Base-by-base conservation (phyloP, 37 sponge, comb jelly and placozoan genomes). In the Ephydatia muelleri region DNA sequence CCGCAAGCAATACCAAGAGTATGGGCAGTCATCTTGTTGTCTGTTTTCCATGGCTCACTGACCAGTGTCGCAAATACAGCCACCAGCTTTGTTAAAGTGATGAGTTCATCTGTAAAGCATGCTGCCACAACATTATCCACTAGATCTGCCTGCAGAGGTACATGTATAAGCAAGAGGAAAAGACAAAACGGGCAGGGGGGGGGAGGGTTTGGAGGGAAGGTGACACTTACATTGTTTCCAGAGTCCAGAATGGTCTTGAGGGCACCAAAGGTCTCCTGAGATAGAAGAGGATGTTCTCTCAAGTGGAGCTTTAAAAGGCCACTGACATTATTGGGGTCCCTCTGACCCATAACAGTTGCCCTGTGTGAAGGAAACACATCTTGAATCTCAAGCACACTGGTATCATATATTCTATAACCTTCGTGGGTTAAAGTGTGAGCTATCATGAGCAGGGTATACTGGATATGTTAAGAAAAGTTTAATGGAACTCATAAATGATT, bases 1-100 rank as follows among this genome's bases (percentile, higher is more conserved):
- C 90, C 93, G 32, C 93, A 93, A 13, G 90, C 86, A 19, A 93
- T 82, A 30, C 85, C 90, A 12, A 93, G 80, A 5, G 93, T 82
- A 19, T 81, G 84, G 2, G 86, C 71, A 29, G 79, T 82, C 93
- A 93, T 93, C 76, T 83, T 85, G 75, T 88, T 93, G n/a, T 92
- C 40, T 28, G 73, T n/a, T 12, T 57, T 43, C 90, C 85, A 84
- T 14, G 85, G 90, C 49, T 84, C 81, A 64, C 68, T 68, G 0
- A 80, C 64, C 8, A 84, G 28, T 0, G 68, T 68, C 0, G 65
- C 49, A 76, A 89, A 34, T n/a, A 76, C 6, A 25, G 33, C 36
- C 5, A 76, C 48, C 22, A 76, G 6, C 38, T 65, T 16, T 19
- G 26, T 6, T 48, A 34, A 34, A 21, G 32, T 35, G 2, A 13